Conservation (phyloP, 2,113 vertebrate genomes). For the Taxidea taxus region DNA sequence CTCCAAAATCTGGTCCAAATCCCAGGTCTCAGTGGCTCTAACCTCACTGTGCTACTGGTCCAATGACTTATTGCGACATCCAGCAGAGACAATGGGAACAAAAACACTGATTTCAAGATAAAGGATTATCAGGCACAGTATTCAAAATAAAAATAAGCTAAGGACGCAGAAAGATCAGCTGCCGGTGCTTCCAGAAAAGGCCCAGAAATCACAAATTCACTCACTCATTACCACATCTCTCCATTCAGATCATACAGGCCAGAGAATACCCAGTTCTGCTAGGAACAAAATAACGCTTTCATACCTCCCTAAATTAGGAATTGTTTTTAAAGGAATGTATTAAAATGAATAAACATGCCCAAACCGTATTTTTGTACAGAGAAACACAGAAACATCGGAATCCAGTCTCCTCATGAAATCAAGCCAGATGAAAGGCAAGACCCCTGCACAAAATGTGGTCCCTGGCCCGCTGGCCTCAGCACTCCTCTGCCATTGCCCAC, state of each 20-base stretch:
- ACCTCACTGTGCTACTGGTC: background rate
- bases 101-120: background rate
- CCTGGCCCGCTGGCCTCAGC: background rate
- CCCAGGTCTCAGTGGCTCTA: background rate
- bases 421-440: background rate
- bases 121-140: background rate
- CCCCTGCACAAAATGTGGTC: background rate
- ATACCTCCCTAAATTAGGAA: background rate
- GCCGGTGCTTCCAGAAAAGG: background rate
- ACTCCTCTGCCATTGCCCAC: accelerated
- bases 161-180: background rate
- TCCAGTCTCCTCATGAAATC: background rate
- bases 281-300: background rate
- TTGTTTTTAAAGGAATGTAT: background rate
- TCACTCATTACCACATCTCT: background rate
- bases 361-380: background rate
- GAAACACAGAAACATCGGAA: background rate
- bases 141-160: background rate
- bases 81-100: background rate
- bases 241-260: background rate
- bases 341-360: background rate
- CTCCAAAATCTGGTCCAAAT: background rate
- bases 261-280: background rate
- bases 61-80: no score
- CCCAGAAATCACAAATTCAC: background rate